Base-by-base conservation (phyloP, 1,140 invertebrate species). In the Nebria ingens region DNA sequence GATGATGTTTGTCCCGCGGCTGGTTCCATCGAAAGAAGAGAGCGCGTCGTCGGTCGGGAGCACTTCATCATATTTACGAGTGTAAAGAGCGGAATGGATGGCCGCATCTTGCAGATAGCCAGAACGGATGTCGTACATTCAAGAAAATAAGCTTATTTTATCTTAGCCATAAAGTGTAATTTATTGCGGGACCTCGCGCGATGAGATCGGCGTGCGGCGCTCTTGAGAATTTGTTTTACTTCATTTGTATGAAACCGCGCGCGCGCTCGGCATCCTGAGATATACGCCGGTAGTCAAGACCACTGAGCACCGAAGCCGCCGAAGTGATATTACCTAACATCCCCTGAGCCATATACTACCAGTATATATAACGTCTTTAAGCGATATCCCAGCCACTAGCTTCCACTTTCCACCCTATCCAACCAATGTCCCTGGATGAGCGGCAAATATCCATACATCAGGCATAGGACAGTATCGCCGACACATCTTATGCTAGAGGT, bases 61-160 rank as follows among this genome's bases (percentile, higher is more conserved):
- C 56, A 60, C 56, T 62, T 55, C 57, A 62, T 62, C 61, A 62
- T 62, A 59, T 62, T 62, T 62, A 62, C 55, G 61, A 62, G 59
- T 58, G 59, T 59, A 61, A 61, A 62, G 61, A 61, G 56, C 57
- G 55, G 19, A 62, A 62, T 62, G 57, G 57, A 62, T 66, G 65
- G 64, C 57, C 64, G 57, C 62, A 60, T 66, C 65, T 63, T 59
- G 61, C 59, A 67, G 65, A 67, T 67, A 67, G 65, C 62, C 64
- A 58, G 59, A 65, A 62, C 65, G 65, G 65, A 67, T 67, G 65
- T 67, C 65, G 64, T 67, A 65, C 64, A 64, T 67, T 67, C 61
- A 54, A 63, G 65, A 67, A 67, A 67, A 67, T 67, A 67, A 67
- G 64, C 64, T 65, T 64, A 63, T 67, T 67, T 67, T 67, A 67